A percentile compares a stretch with the other conserved stretches of the same genome.
These are phyloP conservation scores for Eupristina koningsbergeri DNA, from an alignment of 1,140 invertebrate genomes.

Conservation along the genomic window DNA sequence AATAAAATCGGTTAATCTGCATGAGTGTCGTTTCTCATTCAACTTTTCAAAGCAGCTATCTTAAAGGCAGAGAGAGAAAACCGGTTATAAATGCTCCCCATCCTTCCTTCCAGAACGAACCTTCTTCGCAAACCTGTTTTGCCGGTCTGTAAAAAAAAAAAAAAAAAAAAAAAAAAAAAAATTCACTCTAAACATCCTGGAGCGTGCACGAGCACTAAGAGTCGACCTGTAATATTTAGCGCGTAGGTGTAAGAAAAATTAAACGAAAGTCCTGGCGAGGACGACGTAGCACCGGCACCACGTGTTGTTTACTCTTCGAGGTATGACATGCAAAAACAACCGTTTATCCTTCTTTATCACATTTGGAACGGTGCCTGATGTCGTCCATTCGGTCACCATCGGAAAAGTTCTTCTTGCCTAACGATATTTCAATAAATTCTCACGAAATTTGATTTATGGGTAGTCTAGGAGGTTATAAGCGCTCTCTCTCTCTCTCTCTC, in stretches of 20 bases:
- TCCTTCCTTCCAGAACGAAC: background rate
- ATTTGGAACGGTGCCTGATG: slow-evolving; percentile 33
- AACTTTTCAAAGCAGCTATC: background rate
- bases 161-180: background rate
- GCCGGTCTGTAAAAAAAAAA: background rate
- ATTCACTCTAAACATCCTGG: background rate
- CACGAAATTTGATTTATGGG: slow-evolving; percentile 45
- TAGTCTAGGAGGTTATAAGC: no score
- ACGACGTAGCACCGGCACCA: no score
- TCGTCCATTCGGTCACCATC: no score
- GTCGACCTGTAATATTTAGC: no score
- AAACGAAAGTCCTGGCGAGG: no score
- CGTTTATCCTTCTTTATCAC: background rate
- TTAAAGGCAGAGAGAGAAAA: background rate
- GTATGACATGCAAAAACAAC: background rate
- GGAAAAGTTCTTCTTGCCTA: slow-evolving; percentile 19
- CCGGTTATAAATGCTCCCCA: background rate
- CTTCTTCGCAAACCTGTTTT: background rate
- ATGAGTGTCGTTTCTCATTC: background rate
- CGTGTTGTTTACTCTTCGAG: no score
- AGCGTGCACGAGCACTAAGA: background rate
- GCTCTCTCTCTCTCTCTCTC: no score
- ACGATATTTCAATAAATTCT: slow-evolving; percentile 44
- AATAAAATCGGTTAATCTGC: background rate
- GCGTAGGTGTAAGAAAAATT: background rate